Evolutionary conservation across 2,888 invertebrate species (phyloP), one percentile per base, ranked within the genome.

Genomic region (Drosophila quasianomalipes): DNA sequence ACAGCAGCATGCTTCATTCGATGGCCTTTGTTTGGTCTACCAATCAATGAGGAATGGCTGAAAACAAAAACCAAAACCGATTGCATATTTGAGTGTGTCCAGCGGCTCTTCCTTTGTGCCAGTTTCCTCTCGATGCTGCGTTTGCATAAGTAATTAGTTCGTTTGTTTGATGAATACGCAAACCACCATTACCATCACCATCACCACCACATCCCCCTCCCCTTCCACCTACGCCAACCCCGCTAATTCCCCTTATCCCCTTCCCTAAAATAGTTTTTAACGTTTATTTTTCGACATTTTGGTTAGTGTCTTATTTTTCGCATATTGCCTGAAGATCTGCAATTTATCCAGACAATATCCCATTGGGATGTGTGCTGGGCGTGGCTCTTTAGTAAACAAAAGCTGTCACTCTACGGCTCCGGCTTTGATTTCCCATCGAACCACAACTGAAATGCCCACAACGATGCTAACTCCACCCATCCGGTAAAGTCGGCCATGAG

Each of bases 131-230:
- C 60, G 67, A 54, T 37, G 66, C 57, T 70, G 67, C 69, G 71
- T 79, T 68, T 88, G 86, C 83, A 89, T 89, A 83, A 88, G 79
- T 85, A 85, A 87, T 81, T 81, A 72, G 63, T 71, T 71, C 67
- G 80, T 80, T 83, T 77, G 65, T 63, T 64, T 67, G 53, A n/a
- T 22, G 51, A 39, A 41, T 51, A 39, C 49, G 16, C 49, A 30
- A 10, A 19, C 30, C 5, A 33, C 19, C 12, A 30, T 16, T 10
- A 12, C 14, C 6, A 19, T 0, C n/a, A 51, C 30, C 22, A 6
- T 14, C 12, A 6, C 39, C 7, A 3, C 30, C 12, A 6, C 26
- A 4, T 3, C 9, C 6, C 6, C n/a, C 5, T 0, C 0, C 30
- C 30, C 28, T 3, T 2, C 3, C 19, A 0, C 7, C 19, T 5